Base-by-base conservation (phyloP, 2,888 invertebrate genomes). In the Parapristionchus giblindavisi region DNA sequence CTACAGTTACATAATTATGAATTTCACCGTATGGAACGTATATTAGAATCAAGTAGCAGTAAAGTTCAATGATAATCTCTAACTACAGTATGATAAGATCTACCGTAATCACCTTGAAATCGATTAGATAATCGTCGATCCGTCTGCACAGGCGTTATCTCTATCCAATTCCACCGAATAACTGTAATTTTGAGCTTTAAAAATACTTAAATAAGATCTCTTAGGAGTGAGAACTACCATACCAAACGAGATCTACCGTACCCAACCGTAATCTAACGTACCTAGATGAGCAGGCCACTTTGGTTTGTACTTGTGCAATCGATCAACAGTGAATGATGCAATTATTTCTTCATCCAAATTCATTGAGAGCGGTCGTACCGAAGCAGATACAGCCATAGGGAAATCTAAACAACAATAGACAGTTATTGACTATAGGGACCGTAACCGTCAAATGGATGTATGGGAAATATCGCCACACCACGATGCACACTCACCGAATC, bases 281-380 rank as follows among this genome's bases (percentile, higher is more conserved):
- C 82, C 43, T 8, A 82, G 68, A 32, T 77, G 77, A 0, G 82
- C 82, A n/a, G 77, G 77, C 82, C 82, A 82, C 40, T 78, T 78
- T 17, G 80, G 79, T 40, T 82, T 82, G 75, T 77, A 78, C 38
- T 76, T 56, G 63, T 82, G 82, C 29, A 80, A 73, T 34, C 82
- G 48, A 36, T 76, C 76, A 11, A 82, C 82, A 11, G 58, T 61
- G 61, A 80, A 81, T n/a, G 74, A 75, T 2, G 80, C 79, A 17
- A 82, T 61, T n/a, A 48, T 63, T 58, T 61, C 74, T 34, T 77
- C 72, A 24, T 72, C 72, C 0, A 24, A 24, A 8, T 24, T 48
- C 5, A 36, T n/a, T 24, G 34, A 1, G 17, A 17, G 32, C 1
- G 38, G 36, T 8, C 29, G 54, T 2, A 51, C 48, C 32, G 66